These are phyloP conservation scores for Amphipyra tragopoginis DNA, from an alignment of 2,888 invertebrate species.

Conservation along the genomic window DNA sequence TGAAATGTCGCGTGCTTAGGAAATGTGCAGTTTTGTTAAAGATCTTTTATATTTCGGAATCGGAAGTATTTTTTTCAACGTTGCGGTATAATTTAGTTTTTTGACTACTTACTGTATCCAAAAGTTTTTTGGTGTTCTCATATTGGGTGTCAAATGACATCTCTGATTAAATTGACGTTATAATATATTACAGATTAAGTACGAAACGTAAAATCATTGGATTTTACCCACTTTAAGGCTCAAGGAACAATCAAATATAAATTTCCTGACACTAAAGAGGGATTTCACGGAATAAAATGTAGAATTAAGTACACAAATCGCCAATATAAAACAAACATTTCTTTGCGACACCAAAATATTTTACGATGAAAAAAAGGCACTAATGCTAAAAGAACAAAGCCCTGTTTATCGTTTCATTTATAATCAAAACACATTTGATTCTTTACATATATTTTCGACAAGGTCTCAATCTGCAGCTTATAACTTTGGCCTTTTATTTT, in stretches of 20 bases:
- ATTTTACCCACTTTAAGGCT: not conserved
- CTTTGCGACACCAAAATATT: constrained; percentile 6
- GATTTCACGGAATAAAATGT: not conserved
- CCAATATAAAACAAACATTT: constrained; percentile 8
- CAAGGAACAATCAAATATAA: not conserved
- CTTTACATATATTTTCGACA: too few relatives aligned
- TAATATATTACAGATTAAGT: not conserved
- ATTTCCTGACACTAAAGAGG: not conserved
- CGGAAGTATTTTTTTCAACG: constrained; percentile 20
- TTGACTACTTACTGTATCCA: not conserved
- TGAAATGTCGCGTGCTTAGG: constrained; percentile 40
- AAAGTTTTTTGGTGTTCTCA: not conserved
- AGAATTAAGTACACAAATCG: constrained; percentile 3
- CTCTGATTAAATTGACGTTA: not conserved
- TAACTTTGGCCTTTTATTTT: not conserved
- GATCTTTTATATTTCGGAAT: constrained; percentile 15
- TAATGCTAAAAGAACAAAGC: constrained; percentile 11
- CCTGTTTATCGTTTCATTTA: constrained; percentile 24
- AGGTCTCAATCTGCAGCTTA: too few relatives aligned
- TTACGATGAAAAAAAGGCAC: not conserved
- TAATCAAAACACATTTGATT: constrained; percentile 7
- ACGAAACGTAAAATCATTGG: not conserved
- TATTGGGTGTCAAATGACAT: not conserved
- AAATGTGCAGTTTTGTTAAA: constrained; percentile 47
- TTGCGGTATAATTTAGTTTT: not conserved